Base-by-base conservation (phyloP, 2,888 invertebrate species). In the Drosophila multiciliata region DNA sequence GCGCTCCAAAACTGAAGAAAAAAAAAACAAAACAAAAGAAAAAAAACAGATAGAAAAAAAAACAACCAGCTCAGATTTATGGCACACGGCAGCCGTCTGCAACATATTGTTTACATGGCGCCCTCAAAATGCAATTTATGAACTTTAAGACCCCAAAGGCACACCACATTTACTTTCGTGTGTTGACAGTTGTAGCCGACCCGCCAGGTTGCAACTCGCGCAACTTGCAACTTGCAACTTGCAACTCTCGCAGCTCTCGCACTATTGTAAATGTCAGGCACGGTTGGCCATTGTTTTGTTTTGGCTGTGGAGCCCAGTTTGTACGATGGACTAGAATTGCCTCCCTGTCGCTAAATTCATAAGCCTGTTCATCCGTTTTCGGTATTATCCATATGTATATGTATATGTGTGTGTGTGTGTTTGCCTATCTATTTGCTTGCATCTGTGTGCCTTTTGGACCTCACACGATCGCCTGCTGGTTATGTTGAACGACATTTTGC, bases 171-270 rank as follows among this genome's bases (percentile, higher is more conserved):
- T 87, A 80, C 90, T 78, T 86, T 88, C 83, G 88, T 83, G 88
- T 86, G 90, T 86, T 87, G 87, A 87, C 87, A 87, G 86, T 87
- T 88, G 87, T 89, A 78, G 84, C 75, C 63, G 75, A 66, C n/a
- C 12, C 55, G 38, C 57, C 64, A 59, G 26, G 50, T 61, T 54
- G 73, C 74, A 53, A 17, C 36, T 42, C 69, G 38, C 45, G 66
- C 71, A 70, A 40, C 72, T 59, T 55, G 32, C 54, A 42, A 40
- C 72, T 59, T 55, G 32, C 54, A 42, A 36, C 59, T 42, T 17
- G 67, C 66, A 40, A 69, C 59, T 60, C 42, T 38, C 53, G 62
- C 62, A 63, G 49, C 67, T 73, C 67, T 73, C 72, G 72, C 78
- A 83, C 75, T 69, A 38, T 29, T 12, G 38, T 26, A 84, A 86